Evolutionary conservation across 2,797 vertebrate genomes (phyloP), one percentile per base, ranked within the genome.

Genomic region (Rachycentron canadum): DNA sequence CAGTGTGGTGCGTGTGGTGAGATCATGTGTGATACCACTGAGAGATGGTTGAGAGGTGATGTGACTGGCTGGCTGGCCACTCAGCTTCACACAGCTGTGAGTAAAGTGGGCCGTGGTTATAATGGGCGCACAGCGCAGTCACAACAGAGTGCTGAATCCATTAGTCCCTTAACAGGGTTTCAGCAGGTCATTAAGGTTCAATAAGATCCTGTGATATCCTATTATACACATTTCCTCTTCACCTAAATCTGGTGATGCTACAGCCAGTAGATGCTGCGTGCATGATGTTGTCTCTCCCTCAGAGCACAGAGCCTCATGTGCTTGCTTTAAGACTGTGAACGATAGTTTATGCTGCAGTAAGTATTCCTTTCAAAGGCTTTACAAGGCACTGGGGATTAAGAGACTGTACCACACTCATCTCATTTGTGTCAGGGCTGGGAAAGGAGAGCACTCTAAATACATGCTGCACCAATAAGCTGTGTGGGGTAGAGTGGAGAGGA

Each of bases 361-460:
- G 88, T 92, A 85, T 91, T 91, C 88, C 90, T 93, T 91, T 92
- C 88, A 89, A 87, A 90, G 89, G 89, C 88, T 93, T 91, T 93
- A 94, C 92, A 92, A 90, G 90, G 84, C 90, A 82, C 88, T 53
- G 71, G 92, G 93, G 91, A 93, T 93, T 90, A 91, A 84, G 85
- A 86, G 81, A 90, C 81, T 78, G 73, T 89, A 90, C 85, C 86
- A 76, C 84, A 86, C 87, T 91, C 91, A 82, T 93, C 89, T 92
- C 89, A 87, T 93, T 89, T 92, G 83, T 91, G 91, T 91, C 89
- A 88, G 76, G 69, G 74, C 87, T 59, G 79, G 82, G 83, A 83
- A 86, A 89, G 83, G 81, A 83, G 70, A 91, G 76, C 87, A 83
- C 88, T 92, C 89, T 89, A 87, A 91, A 90, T 84, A 88, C 85